Percentiles rank a stretch among this genome's conserved stretches.
phyloP scores from a whole-genome alignment of 1,140 invertebrate genomes.

The Nasonia longicornis region DNA sequence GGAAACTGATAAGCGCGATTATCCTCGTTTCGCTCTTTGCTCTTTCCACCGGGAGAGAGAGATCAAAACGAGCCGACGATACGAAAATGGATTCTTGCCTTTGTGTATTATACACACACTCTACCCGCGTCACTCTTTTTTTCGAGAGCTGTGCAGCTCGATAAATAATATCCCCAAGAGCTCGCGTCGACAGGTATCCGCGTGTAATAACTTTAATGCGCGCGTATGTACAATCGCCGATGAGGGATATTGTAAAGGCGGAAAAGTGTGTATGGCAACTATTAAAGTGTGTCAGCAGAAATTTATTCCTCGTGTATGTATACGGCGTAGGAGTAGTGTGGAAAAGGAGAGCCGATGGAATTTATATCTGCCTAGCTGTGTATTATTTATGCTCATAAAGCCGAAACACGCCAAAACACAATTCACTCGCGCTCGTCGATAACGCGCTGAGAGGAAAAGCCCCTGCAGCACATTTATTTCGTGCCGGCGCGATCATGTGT shows the following conservation, averaged over 20 bases:
- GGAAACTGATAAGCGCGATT: constrained; percentile 43
- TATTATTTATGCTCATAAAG: constrained; percentile 3
- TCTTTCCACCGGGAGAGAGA: background rate
- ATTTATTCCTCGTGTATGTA: background rate
- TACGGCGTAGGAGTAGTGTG: background rate
- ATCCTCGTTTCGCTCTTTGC: background rate
- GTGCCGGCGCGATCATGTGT: no score
- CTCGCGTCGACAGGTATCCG: no score
- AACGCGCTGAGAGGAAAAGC: background rate
- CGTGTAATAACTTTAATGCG: background rate
- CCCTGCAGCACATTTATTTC: background rate
- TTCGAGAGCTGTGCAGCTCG: background rate
- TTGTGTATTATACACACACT: background rate
- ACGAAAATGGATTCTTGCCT: background rate
- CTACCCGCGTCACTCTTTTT: background rate
- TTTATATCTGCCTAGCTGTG: no score
- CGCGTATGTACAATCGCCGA: background rate
- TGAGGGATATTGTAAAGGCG: background rate
- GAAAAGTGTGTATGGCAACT: background rate
- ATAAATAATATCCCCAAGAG: background rate
- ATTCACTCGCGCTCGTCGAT: background rate
- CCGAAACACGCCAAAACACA: background rate
- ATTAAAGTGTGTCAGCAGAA: background rate
- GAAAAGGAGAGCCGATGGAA: background rate
- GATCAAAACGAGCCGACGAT: constrained; percentile 37